Conservation (phyloP, 2,113 vertebrate species). For the Guaruba guarouba region DNA sequence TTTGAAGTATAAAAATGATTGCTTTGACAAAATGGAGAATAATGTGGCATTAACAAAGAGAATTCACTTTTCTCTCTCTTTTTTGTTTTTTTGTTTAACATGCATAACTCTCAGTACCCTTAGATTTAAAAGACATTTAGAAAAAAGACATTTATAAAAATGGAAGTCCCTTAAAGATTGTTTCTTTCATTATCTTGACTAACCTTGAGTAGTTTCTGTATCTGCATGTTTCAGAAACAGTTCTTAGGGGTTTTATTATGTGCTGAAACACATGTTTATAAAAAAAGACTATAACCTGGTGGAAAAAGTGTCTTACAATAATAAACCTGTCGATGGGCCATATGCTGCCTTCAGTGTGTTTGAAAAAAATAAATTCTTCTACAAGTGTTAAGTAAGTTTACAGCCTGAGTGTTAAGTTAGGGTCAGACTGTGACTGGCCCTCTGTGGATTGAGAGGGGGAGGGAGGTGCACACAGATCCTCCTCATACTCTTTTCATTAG, state of each 20-base stretch:
- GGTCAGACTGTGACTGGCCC: slow-evolving; percentile 36
- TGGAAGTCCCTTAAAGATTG: slow-evolving; percentile 18
- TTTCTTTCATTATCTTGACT: slow-evolving; percentile 63
- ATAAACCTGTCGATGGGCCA: slow-evolving; percentile 63
- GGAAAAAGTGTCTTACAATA: slow-evolving; percentile 64
- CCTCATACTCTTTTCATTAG: not conserved
- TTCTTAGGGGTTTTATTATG: slow-evolving; percentile 42
- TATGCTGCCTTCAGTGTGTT: slow-evolving; percentile 42
- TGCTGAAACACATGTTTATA: slow-evolving; percentile 57
- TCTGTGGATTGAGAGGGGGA: not conserved
- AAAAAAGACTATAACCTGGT: slow-evolving; percentile 48
- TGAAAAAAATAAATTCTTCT: slow-evolving; percentile 46
- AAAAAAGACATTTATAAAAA: slow-evolving; percentile 41
- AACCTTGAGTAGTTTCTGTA: slow-evolving; percentile 49
- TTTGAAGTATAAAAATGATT: slow-evolving; percentile 57
- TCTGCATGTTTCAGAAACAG: slow-evolving; percentile 41
- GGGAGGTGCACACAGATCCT: not conserved
- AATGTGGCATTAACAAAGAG: slow-evolving; percentile 23
- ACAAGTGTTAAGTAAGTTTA: slow-evolving; percentile 58
- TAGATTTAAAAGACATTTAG: slow-evolving; percentile 40
- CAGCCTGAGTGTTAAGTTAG: slow-evolving; percentile 39
- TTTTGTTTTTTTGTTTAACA: not conserved
- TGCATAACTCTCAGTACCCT: not conserved
- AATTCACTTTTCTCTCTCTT: not conserved
- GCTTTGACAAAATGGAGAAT: slow-evolving; percentile 41